A percentile compares a stretch with the other conserved stretches of the same genome.
These are phyloP conservation scores for Apostichopus japonicus DNA, from an alignment of 35 echinoderm and acorn worm genomes.

Conservation along the genomic window DNA sequence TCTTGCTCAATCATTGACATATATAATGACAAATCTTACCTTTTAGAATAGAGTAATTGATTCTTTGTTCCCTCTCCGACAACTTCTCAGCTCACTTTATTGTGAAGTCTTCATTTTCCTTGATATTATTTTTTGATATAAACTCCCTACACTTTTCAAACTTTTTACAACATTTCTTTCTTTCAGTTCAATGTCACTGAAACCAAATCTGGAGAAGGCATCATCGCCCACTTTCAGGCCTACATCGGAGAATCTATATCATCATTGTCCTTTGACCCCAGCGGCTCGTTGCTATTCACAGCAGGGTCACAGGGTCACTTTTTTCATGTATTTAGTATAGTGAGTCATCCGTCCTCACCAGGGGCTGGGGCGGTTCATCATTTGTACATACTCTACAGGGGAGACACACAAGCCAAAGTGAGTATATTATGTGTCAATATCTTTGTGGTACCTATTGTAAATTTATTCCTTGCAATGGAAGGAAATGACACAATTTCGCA, in stretches of 20 bases:
- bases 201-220: slow-evolving; percentile 71
- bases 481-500: too few relatives aligned
- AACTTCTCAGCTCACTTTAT: too few relatives aligned
- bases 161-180: background rate
- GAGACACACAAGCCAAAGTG: slow-evolving; percentile 96
- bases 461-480: too few relatives aligned
- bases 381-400: slow-evolving; percentile 89
- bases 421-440: background rate
- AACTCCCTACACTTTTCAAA: too few relatives aligned
- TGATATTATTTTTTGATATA: too few relatives aligned
- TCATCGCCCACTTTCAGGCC: slow-evolving; percentile 89
- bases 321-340: slow-evolving; percentile 93
- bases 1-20: too few relatives aligned
- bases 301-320: slow-evolving; percentile 86
- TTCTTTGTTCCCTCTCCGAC: too few relatives aligned
- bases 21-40: too few relatives aligned
- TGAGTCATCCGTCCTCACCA: slow-evolving; percentile 82
- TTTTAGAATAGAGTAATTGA: too few relatives aligned
- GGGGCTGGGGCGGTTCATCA: slow-evolving; percentile 87
- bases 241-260: slow-evolving; percentile 86
- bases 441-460: too few relatives aligned
- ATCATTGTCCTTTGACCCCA: slow-evolving; percentile 87
- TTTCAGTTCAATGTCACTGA: slow-evolving; percentile 87
- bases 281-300: slow-evolving; percentile 84
- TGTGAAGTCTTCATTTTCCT: too few relatives aligned